These are phyloP conservation scores for Coracopsis vasa DNA, from an alignment of 2,113 vertebrate species.

Conservation along the genomic window DNA sequence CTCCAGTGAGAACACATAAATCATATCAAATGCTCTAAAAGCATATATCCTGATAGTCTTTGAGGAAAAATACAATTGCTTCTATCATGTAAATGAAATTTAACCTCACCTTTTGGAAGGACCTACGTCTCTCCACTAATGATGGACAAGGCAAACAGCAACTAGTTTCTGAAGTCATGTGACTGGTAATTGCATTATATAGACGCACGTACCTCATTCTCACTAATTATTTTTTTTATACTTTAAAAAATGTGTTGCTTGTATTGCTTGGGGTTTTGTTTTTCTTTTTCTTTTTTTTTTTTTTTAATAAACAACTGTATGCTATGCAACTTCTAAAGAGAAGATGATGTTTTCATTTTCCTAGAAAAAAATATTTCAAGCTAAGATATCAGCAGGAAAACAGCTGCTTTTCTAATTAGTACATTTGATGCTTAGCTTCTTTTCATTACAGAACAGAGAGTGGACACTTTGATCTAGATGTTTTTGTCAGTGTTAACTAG, in stretches of 20 bases:
- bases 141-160: not conserved
- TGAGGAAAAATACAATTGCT: not conserved
- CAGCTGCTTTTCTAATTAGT: slow-evolving; percentile 26
- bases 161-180: not conserved
- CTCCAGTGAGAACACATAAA: not conserved
- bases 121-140: not conserved
- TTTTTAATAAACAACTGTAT: not conserved
- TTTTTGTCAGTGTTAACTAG: not conserved
- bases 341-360: not conserved
- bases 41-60: not conserved
- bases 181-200: not conserved
- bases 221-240: not conserved
- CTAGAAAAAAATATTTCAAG: slow-evolving; percentile 4
- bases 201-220: not conserved
- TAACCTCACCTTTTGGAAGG: not conserved
- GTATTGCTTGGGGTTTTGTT: not conserved
- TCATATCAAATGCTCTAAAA: not conserved
- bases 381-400: slow-evolving; percentile 22
- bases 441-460: not conserved
- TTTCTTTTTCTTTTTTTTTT: not conserved
- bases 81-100: not conserved
- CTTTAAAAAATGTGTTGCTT: not conserved
- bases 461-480: not conserved
- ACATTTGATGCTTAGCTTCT: slow-evolving; percentile 7
- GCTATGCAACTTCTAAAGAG: not conserved